Evolutionary conservation across 2,888 invertebrate genomes (phyloP), one percentile per base, ranked within the genome.

Genomic region (Pteria penguin): DNA sequence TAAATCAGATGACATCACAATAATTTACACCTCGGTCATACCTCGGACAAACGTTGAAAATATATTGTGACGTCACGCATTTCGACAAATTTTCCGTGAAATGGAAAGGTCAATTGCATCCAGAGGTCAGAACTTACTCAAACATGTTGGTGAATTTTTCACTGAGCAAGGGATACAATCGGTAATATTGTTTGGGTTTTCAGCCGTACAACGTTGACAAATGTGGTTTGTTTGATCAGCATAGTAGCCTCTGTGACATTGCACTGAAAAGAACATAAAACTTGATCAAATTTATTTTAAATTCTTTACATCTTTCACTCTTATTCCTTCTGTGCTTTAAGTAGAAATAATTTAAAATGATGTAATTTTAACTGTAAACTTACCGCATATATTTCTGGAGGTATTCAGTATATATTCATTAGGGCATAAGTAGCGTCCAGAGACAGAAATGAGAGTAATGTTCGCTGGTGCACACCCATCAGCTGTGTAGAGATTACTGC

Each of bases 161-260:
- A n/a, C 18, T 52, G 27, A n/a, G 8, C 58, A 58, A 14, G n/a
- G 22, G 24, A 26, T 18, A 14, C 31, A 14, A 22, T 55, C 55
- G 2, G 52, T 54, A 5, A n/a, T n/a, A 52, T 22, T 67, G 52
- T 52, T 55, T 31, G 45, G 8, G 18, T 45, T 45, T 8, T 14
- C 45, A 45, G 27, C n/a, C 1, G 73, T 67, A 61, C 73, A 73
- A 31, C 63, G 18, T 32, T 61, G 31, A 67, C 73, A 73, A 8
- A 36, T 18, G 14, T 54, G 36, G 1, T 26, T 67, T 45, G 22
- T 66, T 26, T 61, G 29, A 27, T 73, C 31, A 33, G 73, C 63
- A 61, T 67, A 67, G 33, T 52, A 63, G 24, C 73, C 73, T 24
- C 52, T 22, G 4, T 32, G 29, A 73, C 73, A 73, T 29, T 73